These are phyloP conservation scores for Axis porcinus DNA, from an alignment of 2,113 vertebrate species.

Conservation along the genomic window DNA sequence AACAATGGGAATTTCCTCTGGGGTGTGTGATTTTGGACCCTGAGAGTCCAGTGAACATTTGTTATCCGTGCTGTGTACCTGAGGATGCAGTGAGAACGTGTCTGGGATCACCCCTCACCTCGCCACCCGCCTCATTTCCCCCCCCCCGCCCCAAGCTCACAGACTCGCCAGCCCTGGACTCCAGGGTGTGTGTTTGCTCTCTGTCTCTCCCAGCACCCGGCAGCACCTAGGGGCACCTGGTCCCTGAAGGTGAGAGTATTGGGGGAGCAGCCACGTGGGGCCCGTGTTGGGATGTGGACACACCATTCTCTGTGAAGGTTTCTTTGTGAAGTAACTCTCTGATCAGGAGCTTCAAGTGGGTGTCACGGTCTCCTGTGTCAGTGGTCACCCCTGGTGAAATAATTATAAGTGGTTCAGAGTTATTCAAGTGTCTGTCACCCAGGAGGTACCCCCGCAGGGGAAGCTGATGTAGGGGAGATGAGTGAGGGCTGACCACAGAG, in stretches of 20 bases:
- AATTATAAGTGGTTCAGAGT: neutral
- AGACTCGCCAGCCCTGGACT: rapidly evolving
- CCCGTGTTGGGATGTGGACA: neutral
- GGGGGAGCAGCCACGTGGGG: neutral
- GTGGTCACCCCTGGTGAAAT: neutral
- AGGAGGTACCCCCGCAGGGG: neutral
- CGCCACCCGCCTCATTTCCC: too few species aligned
- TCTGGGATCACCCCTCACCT: neutral
- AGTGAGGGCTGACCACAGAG: neutral
- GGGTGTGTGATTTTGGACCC: neutral
- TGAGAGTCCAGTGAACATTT: neutral
- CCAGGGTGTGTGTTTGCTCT: neutral
- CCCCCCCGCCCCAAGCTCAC: neutral
- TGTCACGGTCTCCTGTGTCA: neutral
- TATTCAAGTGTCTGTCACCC: neutral
- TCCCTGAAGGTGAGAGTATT: neutral
- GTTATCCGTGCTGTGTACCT: neutral
- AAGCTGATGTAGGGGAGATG: neutral
- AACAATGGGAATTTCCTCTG: neutral
- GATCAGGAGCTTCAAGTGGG: neutral
- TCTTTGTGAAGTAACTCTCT: neutral
- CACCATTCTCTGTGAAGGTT: neutral
- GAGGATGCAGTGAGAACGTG: neutral
- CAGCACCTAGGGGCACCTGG: neutral
- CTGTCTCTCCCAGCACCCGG: neutral